A percentile compares a stretch with the other conserved stretches of the same genome.
These are phyloP conservation scores for Caenorhabditis wallacei DNA, from an alignment of 2,888 invertebrate genomes.

Conservation along the genomic window DNA sequence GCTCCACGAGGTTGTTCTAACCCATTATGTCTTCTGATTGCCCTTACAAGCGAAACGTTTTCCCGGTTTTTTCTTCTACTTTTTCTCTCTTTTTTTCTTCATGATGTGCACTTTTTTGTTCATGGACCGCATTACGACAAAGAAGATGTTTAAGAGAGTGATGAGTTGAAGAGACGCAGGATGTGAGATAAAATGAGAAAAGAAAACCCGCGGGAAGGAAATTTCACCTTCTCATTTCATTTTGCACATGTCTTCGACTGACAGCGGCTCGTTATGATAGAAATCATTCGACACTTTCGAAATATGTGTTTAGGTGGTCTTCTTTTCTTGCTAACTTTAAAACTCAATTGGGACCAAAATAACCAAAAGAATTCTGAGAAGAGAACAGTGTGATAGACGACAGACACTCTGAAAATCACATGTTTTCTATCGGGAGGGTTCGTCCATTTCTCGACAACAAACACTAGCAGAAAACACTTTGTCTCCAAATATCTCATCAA, in stretches of 20 bases:
- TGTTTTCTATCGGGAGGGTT: constrained; percentile 1
- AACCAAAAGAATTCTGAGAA: not conserved
- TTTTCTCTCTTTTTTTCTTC: not conserved
- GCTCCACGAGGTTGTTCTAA: constrained; percentile 9
- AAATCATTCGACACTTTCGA: constrained; percentile 22
- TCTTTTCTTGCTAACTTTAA: not conserved
- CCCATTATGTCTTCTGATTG: constrained; percentile 44
- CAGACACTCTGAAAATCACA: constrained; percentile 33
- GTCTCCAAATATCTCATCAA: constrained; percentile 7
- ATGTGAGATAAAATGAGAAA: constrained; percentile 8
- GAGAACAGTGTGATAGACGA: not conserved
- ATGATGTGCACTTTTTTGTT: constrained; percentile 32
- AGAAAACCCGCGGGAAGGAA: constrained; percentile 46
- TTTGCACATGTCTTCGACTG: constrained; percentile 51
- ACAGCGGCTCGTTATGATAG: constrained; percentile 52
- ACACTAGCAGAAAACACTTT: not conserved
- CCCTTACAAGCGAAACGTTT: constrained; percentile 17
- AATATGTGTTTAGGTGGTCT: constrained; percentile 19
- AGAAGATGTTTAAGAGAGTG: not conserved
- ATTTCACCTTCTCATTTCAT: constrained; percentile 39
- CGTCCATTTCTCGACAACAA: constrained; percentile 9
- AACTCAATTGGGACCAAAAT: constrained; percentile 2
- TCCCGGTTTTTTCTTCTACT: constrained; percentile 16
- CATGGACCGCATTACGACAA: constrained; percentile 49
- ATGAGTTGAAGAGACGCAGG: constrained; percentile 32